Evolutionary conservation across 2,113 vertebrate species (phyloP).

Genomic region (Pluvialis apricaria): DNA sequence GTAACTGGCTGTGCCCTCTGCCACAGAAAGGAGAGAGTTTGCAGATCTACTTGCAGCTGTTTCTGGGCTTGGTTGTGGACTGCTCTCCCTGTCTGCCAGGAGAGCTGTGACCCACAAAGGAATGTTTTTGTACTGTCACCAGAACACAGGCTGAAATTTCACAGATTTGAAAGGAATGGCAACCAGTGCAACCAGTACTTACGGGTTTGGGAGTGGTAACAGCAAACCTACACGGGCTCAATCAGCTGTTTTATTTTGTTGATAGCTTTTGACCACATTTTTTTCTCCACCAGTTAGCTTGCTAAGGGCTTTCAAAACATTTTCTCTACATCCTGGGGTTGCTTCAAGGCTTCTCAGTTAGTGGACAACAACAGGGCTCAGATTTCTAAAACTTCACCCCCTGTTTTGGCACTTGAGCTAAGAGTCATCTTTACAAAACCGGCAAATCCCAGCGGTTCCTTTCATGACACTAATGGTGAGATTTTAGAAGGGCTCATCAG

Average conservation of each 20-base stretch:
- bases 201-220: not conserved
- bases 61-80: not conserved
- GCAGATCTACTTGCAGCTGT: not conserved
- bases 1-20: not conserved
- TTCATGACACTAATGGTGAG: not conserved
- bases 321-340: not conserved
- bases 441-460: not conserved
- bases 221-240: not conserved
- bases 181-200: not conserved
- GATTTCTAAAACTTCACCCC: not conserved
- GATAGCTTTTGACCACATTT: not conserved
- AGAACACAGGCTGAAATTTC: not conserved
- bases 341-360: not conserved
- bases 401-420: not conserved
- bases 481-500: not conserved
- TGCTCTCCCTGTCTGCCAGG: not conserved
- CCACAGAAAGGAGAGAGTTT: not conserved
- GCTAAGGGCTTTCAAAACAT: not conserved
- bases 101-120: not conserved
- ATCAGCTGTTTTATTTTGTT: not conserved
- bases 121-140: not conserved
- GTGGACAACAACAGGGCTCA: not conserved
- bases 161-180: not conserved
- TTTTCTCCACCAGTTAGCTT: not conserved
- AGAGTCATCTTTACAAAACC: not conserved